Base-by-base conservation (phyloP, 2,797 vertebrate genomes). In the Pangasius larnaudii region DNA sequence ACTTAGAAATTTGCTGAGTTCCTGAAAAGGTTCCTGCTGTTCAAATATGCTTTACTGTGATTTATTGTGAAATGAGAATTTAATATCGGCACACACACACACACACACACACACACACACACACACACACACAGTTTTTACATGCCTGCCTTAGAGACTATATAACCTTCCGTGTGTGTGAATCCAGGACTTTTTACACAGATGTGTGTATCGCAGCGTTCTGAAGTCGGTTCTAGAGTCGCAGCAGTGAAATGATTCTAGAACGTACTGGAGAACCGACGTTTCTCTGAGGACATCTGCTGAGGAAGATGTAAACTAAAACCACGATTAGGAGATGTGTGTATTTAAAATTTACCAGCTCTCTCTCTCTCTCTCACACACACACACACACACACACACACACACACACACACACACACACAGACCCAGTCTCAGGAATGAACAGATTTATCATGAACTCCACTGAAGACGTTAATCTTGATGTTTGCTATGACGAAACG, bases 401-500 rank as follows among this genome's bases (percentile, higher is more conserved):
- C 78, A 80, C 78, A 88, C 92, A 93, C 75, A 58, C 80, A 82
- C 75, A 78, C 93, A 95, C 94, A 94, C 91, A 94, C 89, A 88
- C 90, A 91, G 89, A 72, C 77, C 58, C 86, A 87, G 88, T 91
- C 91, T 93, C 91, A 94, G 92, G 92, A 92, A 92, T 88, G 84
- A 91, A 85, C 88, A 91, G 89, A 90, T 91, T 88, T 91, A 85
- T 87, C 85, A 88, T 49, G 59, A 89, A 89, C 86, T 93, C 10
- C 88, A 93, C 79, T 93, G 80, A 79, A 91, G 85, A 93, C 72
- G 36, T 81, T 24, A 19, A 84, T 91, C 79, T 93, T 89, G 67
- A 83, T 91, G 89, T 93, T 91, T 93, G 91, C 93, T 94, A 85
- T 94, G 92, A 91, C 82, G 85, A 89, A 91, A 89, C 88, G 65